Conservation (phyloP, 2,888 invertebrate genomes). For the Agrilus mali region DNA sequence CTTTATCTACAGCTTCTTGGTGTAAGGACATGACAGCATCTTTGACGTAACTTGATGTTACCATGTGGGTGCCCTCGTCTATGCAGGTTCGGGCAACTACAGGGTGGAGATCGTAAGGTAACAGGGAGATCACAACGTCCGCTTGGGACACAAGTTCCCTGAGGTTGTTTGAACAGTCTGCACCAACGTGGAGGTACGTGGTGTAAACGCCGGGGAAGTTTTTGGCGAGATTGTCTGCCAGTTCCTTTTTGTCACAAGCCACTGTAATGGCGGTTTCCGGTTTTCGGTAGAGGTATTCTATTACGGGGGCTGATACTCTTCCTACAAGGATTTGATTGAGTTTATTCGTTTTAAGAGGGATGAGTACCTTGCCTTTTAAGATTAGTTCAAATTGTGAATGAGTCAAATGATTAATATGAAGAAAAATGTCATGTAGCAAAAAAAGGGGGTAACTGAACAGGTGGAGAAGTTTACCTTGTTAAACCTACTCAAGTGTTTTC, state of each 20-base stretch:
- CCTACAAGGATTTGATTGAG: too few species aligned
- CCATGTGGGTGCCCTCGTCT: slow-evolving; percentile 76
- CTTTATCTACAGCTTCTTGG: slow-evolving; percentile 69
- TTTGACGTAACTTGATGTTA: slow-evolving; percentile 91
- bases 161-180: slow-evolving; percentile 56
- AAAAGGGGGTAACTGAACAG: too few species aligned
- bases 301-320: slow-evolving; percentile 77
- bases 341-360: too few species aligned
- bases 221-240: slow-evolving; percentile 72
- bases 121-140: slow-evolving; percentile 71
- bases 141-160: slow-evolving; percentile 59
- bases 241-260: slow-evolving; percentile 55
- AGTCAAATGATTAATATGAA: too few species aligned
- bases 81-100: slow-evolving; percentile 79
- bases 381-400: too few species aligned
- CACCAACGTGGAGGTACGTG: slow-evolving; percentile 65
- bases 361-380: too few species aligned
- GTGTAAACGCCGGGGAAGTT: slow-evolving; percentile 68
- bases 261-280: slow-evolving; percentile 71
- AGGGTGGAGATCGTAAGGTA: slow-evolving; percentile 86
- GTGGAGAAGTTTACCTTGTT: too few species aligned
- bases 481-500: too few species aligned
- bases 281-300: slow-evolving; percentile 85
- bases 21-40: slow-evolving; percentile 72
- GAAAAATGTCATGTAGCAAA: too few species aligned